Evolutionary conservation across 92 coral and sea anemone species (phyloP).

Genomic region (Scolanthus callimorphus): DNA sequence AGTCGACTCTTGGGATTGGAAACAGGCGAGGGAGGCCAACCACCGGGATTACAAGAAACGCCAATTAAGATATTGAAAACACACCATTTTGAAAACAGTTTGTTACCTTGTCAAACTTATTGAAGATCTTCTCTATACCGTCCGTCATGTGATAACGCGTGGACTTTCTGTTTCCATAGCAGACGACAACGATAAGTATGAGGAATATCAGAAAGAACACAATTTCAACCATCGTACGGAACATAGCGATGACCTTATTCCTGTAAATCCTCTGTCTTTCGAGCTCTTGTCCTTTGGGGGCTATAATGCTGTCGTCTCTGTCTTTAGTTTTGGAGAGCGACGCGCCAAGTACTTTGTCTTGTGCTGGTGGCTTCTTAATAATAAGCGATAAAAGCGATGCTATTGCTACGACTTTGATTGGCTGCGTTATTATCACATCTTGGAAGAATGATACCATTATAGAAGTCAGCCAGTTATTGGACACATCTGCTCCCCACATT

Average conservation of each 20-base stretch:
- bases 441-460: conserved; percentile 84
- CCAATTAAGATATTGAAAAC: no score
- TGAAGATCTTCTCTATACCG: conserved; percentile 45
- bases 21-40: no score
- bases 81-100: no score
- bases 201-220: conserved; percentile 50
- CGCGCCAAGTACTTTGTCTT: conserved; percentile 58
- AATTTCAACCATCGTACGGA: conserved; percentile 57
- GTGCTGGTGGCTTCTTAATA: conserved; percentile 73
- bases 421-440: conserved; percentile 80
- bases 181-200: conserved; percentile 53
- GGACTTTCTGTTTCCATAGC: conserved; percentile 62
- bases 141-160: conserved; percentile 56
- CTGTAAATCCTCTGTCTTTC: conserved; percentile 53
- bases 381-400: conserved; percentile 71
- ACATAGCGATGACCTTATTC: conserved; percentile 54
- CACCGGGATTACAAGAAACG: no score
- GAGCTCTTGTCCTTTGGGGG: conserved; percentile 55
- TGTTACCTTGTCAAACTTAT: conserved; percentile 48
- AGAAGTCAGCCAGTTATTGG: conserved; percentile 85
- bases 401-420: conserved; percentile 66
- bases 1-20: no score
- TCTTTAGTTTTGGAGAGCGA: conserved; percentile 33
- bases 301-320: conserved; percentile 19
- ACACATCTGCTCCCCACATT: conserved; percentile 84